Conservation (phyloP, 2,797 vertebrate species). For the Phaenicophaeus curvirostris region DNA sequence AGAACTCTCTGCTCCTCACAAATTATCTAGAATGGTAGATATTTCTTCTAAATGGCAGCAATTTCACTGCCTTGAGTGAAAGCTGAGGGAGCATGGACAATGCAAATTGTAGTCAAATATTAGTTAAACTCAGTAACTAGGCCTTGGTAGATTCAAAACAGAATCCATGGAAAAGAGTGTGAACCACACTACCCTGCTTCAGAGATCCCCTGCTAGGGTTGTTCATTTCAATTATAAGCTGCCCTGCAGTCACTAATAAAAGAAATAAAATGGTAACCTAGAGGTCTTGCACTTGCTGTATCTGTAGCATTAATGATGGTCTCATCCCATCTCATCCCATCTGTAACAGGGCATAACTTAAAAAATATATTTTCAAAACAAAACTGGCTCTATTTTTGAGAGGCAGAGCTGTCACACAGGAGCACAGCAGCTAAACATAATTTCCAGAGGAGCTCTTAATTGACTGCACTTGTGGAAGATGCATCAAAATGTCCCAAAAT, state of each 20-base stretch:
- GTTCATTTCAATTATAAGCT: neutral
- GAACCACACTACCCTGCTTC: neutral
- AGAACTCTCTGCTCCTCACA: neutral
- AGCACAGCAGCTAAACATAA: neutral
- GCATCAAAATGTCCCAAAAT: constrained; percentile 40
- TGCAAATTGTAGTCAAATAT: neutral
- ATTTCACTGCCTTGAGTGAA: neutral
- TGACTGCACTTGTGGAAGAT: constrained; percentile 30
- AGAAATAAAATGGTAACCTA: neutral
- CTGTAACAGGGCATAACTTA: neutral
- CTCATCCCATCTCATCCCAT: neutral
- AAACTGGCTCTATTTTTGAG: neutral
- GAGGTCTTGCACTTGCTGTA: neutral
- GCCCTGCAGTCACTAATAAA: neutral
- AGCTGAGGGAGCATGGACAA: neutral
- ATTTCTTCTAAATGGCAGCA: neutral
- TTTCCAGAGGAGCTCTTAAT: constrained; percentile 31
- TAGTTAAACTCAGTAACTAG: neutral
- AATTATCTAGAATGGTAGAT: neutral
- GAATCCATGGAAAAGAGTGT: neutral
- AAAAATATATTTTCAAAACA: neutral
- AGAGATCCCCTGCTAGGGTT: neutral
- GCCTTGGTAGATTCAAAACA: neutral
- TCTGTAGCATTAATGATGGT: neutral
- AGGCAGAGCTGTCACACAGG: neutral